Evolutionary conservation across 2,797 vertebrate genomes (phyloP), one percentile per base, ranked within the genome.

Genomic region (Enteromius mattozi): DNA sequence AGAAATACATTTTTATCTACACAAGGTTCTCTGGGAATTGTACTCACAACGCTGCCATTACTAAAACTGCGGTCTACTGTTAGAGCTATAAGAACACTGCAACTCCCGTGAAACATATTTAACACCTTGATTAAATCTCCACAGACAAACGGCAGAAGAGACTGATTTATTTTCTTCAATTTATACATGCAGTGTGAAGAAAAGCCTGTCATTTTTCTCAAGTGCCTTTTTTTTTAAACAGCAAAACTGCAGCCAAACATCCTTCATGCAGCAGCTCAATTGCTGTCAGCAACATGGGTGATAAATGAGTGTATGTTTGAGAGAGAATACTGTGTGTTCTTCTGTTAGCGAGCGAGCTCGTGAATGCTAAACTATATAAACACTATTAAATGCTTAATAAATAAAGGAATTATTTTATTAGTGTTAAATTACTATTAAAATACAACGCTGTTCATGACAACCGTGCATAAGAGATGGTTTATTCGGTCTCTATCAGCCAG

Each of bases 401-500:
- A 82, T 33, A 74, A 49, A 74, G 13, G 27, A 12, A 24, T 37
- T 45, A 24, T 49, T 72, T 61, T 33, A 59, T 71, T 47, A 47
- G 42, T 72, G 21, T 47, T 74, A 24, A 35, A 61, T 47, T 47
- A 17, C 82, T 16, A 54, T 27, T 63, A 54, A 83, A 74, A 47
- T 35, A 65, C 30, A 82, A 61, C 16, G 3, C 13, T 4, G 2
- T 65, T 74, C 30, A 24, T 56, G 47, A 19, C 37, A 7, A n/a
- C 92, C 90, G 90, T 89, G 87, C 75, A 45, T 86, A 86, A 65
- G 70, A 75, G 27, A 82, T 75, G 24, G 10, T 37, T 82, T 86
- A 89, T 85, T 87, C 87, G 86, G 89, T 85, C 86, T 88, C 19
- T 68, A 90, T 92, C 90, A 88, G 74, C 61, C 84, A 81, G 88